Evolutionary conservation across 2,888 invertebrate genomes (phyloP).

Genomic region (Drosophila falleni): DNA sequence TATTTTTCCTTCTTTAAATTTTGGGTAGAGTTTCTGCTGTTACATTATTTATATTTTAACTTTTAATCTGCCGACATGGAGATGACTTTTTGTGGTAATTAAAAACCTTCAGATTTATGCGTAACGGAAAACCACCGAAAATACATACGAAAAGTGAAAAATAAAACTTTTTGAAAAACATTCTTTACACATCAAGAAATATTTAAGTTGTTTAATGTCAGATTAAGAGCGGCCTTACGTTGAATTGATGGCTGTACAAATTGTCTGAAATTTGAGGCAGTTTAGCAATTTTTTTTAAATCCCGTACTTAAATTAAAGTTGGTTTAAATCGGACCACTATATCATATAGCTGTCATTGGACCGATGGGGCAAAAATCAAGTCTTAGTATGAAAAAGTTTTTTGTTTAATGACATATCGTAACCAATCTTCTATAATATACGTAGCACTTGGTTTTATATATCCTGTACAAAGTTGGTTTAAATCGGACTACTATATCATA

Average conservation of each 20-base stretch:
- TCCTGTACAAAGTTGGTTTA: too few relatives aligned
- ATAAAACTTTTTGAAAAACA: conserved; percentile 19
- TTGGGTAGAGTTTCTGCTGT: conserved; percentile 8
- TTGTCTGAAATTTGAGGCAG: conserved; percentile 4
- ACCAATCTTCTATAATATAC: too few relatives aligned
- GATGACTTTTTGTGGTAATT: conserved; percentile 56
- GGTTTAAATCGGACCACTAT: too few relatives aligned
- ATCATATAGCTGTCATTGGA: too few relatives aligned
- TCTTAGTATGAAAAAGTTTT: too few relatives aligned
- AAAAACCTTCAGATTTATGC: conserved; percentile 56
- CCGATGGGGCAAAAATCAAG: too few relatives aligned
- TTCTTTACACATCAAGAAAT: conserved; percentile 25
- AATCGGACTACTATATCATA: too few relatives aligned
- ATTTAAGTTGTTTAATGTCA: conserved; percentile 23
- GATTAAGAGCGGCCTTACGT: conserved; percentile 32
- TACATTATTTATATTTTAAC: conserved; percentile 40
- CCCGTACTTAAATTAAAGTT: too few relatives aligned
- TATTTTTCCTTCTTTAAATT: conserved; percentile 3
- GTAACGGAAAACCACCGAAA: conserved; percentile 19
- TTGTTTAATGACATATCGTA: too few relatives aligned
- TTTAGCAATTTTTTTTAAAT: too few relatives aligned
- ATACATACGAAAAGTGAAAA: not conserved
- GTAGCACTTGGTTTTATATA: too few relatives aligned
- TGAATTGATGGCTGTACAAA: conserved; percentile 14
- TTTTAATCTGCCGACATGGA: conserved; percentile 47